These are phyloP conservation scores for Apotomis capreana DNA, from an alignment of 2,888 invertebrate genomes.

Conservation along the genomic window DNA sequence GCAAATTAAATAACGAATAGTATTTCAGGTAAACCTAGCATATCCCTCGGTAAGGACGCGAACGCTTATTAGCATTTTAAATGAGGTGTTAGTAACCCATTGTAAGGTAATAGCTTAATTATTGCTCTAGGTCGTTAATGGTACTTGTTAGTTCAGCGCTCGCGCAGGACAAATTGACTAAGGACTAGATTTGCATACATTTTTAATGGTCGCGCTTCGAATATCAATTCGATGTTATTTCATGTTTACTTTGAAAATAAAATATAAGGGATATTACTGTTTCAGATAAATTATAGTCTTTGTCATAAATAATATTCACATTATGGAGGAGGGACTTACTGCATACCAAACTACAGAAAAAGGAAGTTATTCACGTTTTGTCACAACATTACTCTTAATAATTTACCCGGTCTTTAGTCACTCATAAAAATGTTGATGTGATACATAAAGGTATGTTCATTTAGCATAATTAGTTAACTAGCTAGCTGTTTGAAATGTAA, in stretches of 20 bases:
- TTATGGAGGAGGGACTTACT: too few relatives aligned
- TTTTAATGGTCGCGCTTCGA: neutral
- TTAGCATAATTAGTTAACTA: constrained; percentile 19
- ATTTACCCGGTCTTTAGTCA: too few relatives aligned
- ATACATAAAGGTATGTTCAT: neutral
- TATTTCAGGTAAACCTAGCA: constrained; percentile 25
- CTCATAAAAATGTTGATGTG: constrained; percentile 13
- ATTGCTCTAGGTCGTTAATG: constrained; percentile 51
- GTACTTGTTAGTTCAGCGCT: constrained; percentile 16
- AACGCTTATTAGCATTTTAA: constrained; percentile 57
- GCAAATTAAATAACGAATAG: constrained; percentile 14
- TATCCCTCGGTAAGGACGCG: constrained; percentile 8
- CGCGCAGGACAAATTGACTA: constrained; percentile 44
- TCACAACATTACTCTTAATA: neutral
- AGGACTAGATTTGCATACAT: constrained; percentile 18
- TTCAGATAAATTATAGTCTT: too few relatives aligned
- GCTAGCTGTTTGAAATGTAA: constrained; percentile 1
- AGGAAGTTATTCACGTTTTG: neutral
- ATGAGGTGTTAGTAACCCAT: constrained; percentile 46
- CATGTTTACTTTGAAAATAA: too few relatives aligned
- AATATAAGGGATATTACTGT: too few relatives aligned
- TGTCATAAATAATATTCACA: too few relatives aligned
- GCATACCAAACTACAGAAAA: too few relatives aligned
- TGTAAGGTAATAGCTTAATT: constrained; percentile 66
- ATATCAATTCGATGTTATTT: too few relatives aligned